Percentiles rank a stretch among this genome's conserved stretches.
Evolutionary conservation across 1,140 invertebrate species (phyloP).

Genomic region (Calycopis cecrops): DNA sequence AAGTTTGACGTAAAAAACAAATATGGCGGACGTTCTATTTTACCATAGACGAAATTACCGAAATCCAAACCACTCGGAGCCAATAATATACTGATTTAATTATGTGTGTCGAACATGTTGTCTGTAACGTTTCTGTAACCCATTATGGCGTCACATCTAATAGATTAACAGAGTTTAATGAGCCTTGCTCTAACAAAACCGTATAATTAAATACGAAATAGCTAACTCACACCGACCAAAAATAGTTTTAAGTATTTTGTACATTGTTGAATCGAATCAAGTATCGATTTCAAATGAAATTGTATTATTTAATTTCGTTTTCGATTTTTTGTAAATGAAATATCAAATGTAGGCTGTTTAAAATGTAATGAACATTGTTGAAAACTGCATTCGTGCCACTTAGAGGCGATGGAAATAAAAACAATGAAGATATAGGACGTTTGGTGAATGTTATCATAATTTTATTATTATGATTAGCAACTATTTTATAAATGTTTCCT

Average conservation of each 20-base stretch:
- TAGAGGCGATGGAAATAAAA: conserved; percentile 26
- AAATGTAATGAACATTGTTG: not conserved
- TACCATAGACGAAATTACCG: not conserved
- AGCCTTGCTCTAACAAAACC: conserved; percentile 5
- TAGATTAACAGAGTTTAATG: conserved; percentile 1
- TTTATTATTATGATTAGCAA: conserved; percentile 64
- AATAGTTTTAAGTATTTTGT: conserved; percentile 11
- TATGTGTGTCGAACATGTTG: not conserved
- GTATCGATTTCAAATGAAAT: not conserved
- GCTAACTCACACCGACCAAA: conserved; percentile 11
- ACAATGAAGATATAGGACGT: conserved; percentile 38
- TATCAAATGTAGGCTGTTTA: not conserved
- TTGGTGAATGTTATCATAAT: conserved; percentile 64
- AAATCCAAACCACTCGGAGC: not conserved
- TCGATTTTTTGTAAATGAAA: not conserved
- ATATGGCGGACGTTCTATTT: conserved; percentile 1
- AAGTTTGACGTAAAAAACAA: not conserved
- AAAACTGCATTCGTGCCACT: conserved; percentile 10
- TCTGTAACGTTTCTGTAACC: conserved; percentile 6
- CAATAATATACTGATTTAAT: conserved; percentile 6
- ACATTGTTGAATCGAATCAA: conserved; percentile 4
- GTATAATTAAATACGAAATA: conserved; percentile 9
- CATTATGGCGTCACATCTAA: conserved; percentile 9
- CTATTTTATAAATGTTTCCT: conserved; percentile 70
- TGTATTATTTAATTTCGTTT: not conserved